Percentiles rank a stretch among this genome's conserved stretches.
These are phyloP conservation scores for Isichthys henryi DNA, from an alignment of 2,113 vertebrate genomes.

Conservation along the genomic window DNA sequence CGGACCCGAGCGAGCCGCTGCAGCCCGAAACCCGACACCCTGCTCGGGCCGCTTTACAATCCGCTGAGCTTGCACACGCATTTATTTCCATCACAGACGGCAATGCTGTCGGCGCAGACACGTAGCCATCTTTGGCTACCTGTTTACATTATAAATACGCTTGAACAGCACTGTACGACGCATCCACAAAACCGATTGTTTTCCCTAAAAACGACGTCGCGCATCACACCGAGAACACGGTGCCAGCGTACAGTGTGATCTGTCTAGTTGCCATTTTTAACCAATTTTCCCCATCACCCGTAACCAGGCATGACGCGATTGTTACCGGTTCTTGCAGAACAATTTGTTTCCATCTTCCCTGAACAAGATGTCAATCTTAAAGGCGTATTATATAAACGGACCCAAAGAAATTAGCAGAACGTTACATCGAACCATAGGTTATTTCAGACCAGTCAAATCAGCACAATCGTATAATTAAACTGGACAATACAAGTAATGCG, in stretches of 20 bases:
- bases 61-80: constrained; percentile 16
- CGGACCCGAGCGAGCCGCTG: background rate
- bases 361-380: background rate
- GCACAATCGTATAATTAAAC: background rate
- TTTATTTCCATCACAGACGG: constrained; percentile 1
- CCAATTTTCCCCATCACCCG: background rate
- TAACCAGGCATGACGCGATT: background rate
- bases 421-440: background rate
- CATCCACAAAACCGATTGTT: background rate
- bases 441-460: background rate
- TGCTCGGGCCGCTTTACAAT: background rate
- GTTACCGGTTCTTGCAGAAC: background rate
- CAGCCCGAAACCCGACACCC: constrained; percentile 22
- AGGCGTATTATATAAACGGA: background rate
- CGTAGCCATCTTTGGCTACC: background rate
- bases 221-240: background rate
- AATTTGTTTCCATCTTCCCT: background rate
- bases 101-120: background rate
- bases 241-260: background rate
- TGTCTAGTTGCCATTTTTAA: background rate
- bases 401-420: background rate
- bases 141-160: background rate
- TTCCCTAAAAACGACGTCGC: background rate
- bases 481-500: background rate
- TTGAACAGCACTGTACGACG: background rate